Base-by-base conservation (phyloP, 1,140 invertebrate species). In the Philotrypesis tridentata region DNA sequence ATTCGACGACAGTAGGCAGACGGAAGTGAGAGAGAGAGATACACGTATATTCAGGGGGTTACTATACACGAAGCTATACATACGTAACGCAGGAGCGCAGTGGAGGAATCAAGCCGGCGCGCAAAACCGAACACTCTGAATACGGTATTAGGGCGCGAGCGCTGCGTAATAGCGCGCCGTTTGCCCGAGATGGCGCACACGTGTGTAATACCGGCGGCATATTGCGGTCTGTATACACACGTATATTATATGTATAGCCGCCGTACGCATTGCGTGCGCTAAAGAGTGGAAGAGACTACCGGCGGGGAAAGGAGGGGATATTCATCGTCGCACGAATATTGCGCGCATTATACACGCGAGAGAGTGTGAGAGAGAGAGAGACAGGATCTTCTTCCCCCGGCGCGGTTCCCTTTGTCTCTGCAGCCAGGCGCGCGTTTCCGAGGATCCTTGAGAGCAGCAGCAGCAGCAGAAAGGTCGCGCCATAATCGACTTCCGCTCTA, bases 131-230 rank as follows among this genome's bases (percentile, higher is more conserved):
- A 82, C 75, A 21, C 48, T 55, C 48, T 85, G 86, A 88, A 87
- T 88, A 85, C 82, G 85, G 79, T 87, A 88, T 88, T 89, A 87
- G 87, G 83, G 85, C 31, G 29, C 31, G 79, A 85, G 85, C n/a
- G n/a, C 79, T 17, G 17, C 40, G 48, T 55, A 55, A 55, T 55
- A 65, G 80, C 37, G 31, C 61, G 23, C 17, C 63, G 63, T n/a
- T 14, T 27, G 40, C 17, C 6, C 37, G 21, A 25, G 61, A 17
- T 40, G 31, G 29, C 27, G 33, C 25, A 75, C 63, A 67, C 29
- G 29, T 67, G 29, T 67, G 25, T 29, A 29, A 67, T 67, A 67
- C 25, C 25, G 48, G n/a, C 48, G 48, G 68, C 68, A 63, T 79
- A 71, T 79, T 72, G 77, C 67, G 23, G 31, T 25, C 29, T 23